Base-by-base conservation (phyloP, 1,140 invertebrate genomes). In the Globodera ellingtonae region DNA sequence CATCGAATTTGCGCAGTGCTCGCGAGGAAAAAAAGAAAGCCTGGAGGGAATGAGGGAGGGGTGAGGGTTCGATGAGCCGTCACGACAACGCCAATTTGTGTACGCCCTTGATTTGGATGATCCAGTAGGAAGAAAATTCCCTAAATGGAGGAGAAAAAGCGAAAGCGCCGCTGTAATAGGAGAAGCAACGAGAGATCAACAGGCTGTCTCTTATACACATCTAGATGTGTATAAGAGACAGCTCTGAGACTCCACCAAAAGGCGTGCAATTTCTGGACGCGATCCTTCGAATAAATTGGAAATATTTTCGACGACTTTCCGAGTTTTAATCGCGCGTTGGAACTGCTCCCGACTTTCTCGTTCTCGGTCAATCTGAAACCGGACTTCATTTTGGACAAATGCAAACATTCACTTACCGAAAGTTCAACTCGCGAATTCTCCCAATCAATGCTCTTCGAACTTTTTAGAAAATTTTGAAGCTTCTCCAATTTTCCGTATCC, bases 361-460 rank as follows among this genome's bases (percentile, higher is more conserved):
- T 47, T 85, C 67, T 24, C 84, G 52, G 77, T 87, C 85, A 8
- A 85, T 74, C 84, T 85, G 50, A 52, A 70, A 8, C 71, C 48
- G 4, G 15, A 52, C 50, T 7, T 44, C 35, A 66, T 47, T 3
- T 44, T 67, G 46, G 21, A 82, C 9, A 66, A 46, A 15, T 24
- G 47, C 59, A 48, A 75, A 66, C 35, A 35, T 35, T 35, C 35
- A 35, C 35, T 9, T 47, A 85, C 86, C 75, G 72, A 72, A 18
- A 85, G 56, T 56, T 87, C 84, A 8, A 83, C 75, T 21, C 76
- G 79, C 4, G 62, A 72, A n/a, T 71, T 24, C 21, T 72, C 24
- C 72, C 81, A 85, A 69, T 85, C 84, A 44, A 85, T 82, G 59
- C 84, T 80, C 74, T 85, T 85, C 6, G 83, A 85, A 35, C 48